Evolutionary conservation across 2,797 vertebrate species (phyloP).

Genomic region (Hemibagrus guttatus): DNA sequence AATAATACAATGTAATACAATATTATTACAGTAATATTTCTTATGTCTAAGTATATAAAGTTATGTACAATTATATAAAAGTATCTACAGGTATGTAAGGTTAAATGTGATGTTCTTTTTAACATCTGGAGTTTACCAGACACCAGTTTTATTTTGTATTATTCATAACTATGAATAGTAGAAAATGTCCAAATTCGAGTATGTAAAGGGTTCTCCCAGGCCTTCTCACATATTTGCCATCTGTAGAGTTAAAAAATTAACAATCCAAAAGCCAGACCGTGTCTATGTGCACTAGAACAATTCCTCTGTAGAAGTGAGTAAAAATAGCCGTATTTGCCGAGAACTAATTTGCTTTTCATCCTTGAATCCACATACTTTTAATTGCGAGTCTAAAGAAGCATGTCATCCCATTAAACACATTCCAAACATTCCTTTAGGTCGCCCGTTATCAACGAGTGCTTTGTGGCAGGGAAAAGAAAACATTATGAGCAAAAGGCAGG

Average conservation of each 20-base stretch:
- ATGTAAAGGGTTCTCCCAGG: background rate
- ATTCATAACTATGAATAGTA: background rate
- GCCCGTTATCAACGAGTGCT: conserved; percentile 48
- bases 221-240: background rate
- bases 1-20: too few species aligned
- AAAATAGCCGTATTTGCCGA: conserved; percentile 11
- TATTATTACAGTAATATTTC: too few species aligned
- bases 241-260: background rate
- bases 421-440: conserved; percentile 50
- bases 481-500: conserved; percentile 53
- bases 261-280: background rate
- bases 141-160: background rate
- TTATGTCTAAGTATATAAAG: background rate
- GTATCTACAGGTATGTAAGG: background rate
- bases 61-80: background rate
- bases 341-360: conserved; percentile 28
- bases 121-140: too few species aligned
- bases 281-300: background rate
- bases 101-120: background rate
- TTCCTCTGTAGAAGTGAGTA: conserved; percentile 9
- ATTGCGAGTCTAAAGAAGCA: conserved; percentile 44
- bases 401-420: conserved; percentile 52
- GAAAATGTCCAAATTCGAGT: background rate
- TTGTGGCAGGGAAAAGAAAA: conserved; percentile 48
- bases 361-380: conserved; percentile 42